Percentiles rank a stretch among this genome's conserved stretches.
Evolutionary conservation across 2,797 vertebrate species (phyloP).

Genomic region (Cyclopterus lumpus): DNA sequence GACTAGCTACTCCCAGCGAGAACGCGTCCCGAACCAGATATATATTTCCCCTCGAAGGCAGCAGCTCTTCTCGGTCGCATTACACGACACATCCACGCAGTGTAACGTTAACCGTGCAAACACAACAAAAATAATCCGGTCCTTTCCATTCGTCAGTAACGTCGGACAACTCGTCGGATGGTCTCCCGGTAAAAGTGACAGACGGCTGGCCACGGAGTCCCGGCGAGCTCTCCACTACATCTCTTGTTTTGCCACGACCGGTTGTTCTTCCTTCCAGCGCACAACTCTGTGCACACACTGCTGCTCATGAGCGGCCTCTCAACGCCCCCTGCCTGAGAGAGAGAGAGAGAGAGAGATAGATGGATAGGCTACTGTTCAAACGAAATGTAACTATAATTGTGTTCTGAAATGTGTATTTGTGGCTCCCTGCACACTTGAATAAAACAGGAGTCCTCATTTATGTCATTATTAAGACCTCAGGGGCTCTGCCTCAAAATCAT

Average conservation of each 20-base stretch:
- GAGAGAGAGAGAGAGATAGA: not conserved
- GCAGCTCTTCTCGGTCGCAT: slow-evolving; percentile 60
- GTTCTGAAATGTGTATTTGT: not conserved
- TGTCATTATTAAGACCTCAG: too few species aligned
- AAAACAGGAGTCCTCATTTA: too few species aligned
- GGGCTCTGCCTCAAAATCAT: too few species aligned
- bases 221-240: slow-evolving; percentile 65
- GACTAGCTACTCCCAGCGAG: slow-evolving; percentile 74
- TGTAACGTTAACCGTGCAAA: not conserved
- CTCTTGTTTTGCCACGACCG: slow-evolving; percentile 63
- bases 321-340: slow-evolving; percentile 58
- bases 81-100: slow-evolving; percentile 51
- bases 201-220: slow-evolving; percentile 61
- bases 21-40: slow-evolving; percentile 68
- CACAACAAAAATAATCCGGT: not conserved
- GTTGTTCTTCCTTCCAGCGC: slow-evolving; percentile 23
- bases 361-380: not conserved
- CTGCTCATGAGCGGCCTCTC: slow-evolving; percentile 41
- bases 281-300: slow-evolving; percentile 1
- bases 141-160: slow-evolving; percentile 36
- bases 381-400: too few species aligned
- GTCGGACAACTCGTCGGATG: slow-evolving; percentile 31
- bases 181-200: slow-evolving; percentile 59
- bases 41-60: slow-evolving; percentile 46
- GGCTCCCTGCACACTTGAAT: too few species aligned